Conservation (phyloP, 2,113 vertebrate genomes). For the Albula goreensis region DNA sequence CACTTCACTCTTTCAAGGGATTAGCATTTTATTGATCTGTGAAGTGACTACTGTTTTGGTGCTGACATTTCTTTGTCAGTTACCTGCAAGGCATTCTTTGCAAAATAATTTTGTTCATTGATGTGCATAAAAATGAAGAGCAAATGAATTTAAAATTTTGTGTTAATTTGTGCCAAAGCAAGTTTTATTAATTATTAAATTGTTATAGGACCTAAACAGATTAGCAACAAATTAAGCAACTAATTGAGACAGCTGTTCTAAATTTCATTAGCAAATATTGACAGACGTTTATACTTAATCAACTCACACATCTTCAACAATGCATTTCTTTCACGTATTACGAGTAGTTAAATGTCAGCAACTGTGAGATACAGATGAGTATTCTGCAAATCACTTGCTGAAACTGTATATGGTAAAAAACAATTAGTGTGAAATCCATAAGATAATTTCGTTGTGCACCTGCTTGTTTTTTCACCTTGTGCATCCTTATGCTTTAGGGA, state of each 20-base stretch:
- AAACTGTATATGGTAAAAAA: background rate
- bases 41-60: background rate
- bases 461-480: background rate
- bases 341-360: too few relatives aligned
- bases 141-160: background rate
- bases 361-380: too few relatives aligned
- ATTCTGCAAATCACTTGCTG: background rate
- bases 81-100: background rate
- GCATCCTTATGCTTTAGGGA: background rate
- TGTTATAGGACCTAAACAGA: background rate
- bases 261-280: background rate
- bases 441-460: too few relatives aligned
- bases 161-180: background rate
- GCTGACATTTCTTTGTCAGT: background rate
- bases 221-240: background rate
- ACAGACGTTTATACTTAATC: background rate
- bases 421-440: too few relatives aligned
- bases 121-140: background rate
- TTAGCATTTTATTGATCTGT: background rate
- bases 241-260: background rate
- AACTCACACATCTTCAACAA: background rate
- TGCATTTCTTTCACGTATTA: background rate
- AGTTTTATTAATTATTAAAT: background rate
- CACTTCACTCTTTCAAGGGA: background rate
- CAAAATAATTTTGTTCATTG: background rate